Evolutionary conservation across 2,888 invertebrate species (phyloP), one percentile per base, ranked within the genome.

Genomic region (Tetragonisca angustula): DNA sequence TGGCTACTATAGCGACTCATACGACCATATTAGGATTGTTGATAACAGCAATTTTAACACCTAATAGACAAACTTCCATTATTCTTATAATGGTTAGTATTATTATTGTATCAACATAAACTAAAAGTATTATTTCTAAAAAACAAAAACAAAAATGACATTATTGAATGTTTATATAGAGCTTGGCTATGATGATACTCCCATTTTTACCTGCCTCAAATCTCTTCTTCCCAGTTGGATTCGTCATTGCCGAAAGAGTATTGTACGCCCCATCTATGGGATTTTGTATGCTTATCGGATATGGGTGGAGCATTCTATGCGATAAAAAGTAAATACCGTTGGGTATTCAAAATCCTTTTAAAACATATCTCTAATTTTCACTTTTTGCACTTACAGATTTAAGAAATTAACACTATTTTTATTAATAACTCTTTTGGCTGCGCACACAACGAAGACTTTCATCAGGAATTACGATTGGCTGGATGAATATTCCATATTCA

Each of bases 231-330:
- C 98, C 99, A 0, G 99, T 99, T 74, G 99, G 99, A 2, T 99
- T 99, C 95, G 99, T 99, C 84, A 97, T 99, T 52, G 99, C 99
- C 2, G 99, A 99, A 95, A 95, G 99, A 88, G 97, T 99, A 68
- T 96, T 99, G 6, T 99, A 99, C 95, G 98, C 98, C 95, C 99
- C 99, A 0, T 99, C 99, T 21, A 99, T 99, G 98, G 99, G 99
- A 74, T 99, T 98, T 95, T 99, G 99, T 93, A 96, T 99, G 94
- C 95, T 99, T 36, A 96, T 99, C 4, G 98, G 98, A 4, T 98
- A 98, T 92, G 98, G 98, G 56, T 98, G 97, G 97, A 96, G 96
- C 86, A 95, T 97, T 81, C 92, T 97, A 50, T 95, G 96, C 72
- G 96, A 96, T 91, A 96, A 96, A 92, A 95, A 96, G 91, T 96